Evolutionary conservation across 2,113 vertebrate genomes (phyloP).

Genomic region (Lichenostomus cassidix): DNA sequence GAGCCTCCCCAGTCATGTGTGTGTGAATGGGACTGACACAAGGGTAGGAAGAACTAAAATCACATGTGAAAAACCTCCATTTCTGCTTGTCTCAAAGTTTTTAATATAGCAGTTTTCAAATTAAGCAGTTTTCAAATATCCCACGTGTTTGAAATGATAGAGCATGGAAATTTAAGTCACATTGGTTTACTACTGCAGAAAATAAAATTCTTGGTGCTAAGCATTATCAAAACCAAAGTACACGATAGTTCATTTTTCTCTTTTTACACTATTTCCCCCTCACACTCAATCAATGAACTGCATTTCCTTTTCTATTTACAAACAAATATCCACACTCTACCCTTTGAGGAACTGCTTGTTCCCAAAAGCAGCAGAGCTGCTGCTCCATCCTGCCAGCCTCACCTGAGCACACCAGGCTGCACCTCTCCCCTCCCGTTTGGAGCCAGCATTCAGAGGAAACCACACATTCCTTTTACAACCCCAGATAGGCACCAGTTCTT

Average conservation of each 20-base stretch:
- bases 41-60: not conserved
- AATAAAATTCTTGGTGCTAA: not conserved
- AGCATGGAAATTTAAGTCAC: not conserved
- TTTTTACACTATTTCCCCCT: not conserved
- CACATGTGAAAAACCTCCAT: not conserved
- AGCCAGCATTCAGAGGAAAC: constrained; percentile 9
- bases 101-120: not conserved
- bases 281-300: not conserved
- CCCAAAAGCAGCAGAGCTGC: not conserved
- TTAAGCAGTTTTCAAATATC: not conserved
- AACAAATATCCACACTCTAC: not conserved
- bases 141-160: not conserved
- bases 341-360: not conserved
- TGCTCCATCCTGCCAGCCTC: not conserved
- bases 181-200: not conserved
- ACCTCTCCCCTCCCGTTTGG: not conserved
- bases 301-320: not conserved
- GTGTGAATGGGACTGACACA: not conserved
- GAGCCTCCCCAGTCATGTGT: fast-evolving
- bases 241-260: not conserved
- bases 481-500: constrained; percentile 8
- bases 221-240: not conserved
- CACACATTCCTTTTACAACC: not conserved
- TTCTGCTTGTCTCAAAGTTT: not conserved
- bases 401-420: not conserved